Percentiles rank a stretch among this genome's conserved stretches.
phyloP scores from a whole-genome alignment of 2,113 vertebrate species.

The Neomonachus schauinslandi region DNA sequence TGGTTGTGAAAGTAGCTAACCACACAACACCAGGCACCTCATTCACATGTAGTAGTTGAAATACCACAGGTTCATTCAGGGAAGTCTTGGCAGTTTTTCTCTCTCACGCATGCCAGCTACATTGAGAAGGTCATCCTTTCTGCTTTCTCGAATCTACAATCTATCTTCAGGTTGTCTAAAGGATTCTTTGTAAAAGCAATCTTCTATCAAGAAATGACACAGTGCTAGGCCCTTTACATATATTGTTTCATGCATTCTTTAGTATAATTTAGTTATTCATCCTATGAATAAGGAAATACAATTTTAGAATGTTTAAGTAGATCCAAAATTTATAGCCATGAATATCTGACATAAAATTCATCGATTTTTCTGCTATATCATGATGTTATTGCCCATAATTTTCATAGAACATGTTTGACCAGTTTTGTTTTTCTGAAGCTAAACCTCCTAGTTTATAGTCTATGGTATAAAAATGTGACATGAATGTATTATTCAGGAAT shows the following conservation, averaged over 20 bases:
- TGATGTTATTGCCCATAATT: neutral
- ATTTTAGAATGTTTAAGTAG: neutral
- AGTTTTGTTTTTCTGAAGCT: constrained; percentile 29
- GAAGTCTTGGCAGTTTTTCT: neutral
- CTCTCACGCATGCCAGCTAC: neutral
- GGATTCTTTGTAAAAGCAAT: neutral
- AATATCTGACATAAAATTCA: constrained; percentile 2
- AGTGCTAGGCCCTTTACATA: neutral
- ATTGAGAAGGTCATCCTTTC: neutral
- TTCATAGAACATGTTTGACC: neutral
- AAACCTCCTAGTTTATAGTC: neutral
- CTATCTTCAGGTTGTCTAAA: neutral
- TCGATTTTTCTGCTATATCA: neutral
- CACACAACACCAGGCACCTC: neutral
- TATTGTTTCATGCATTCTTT: neutral
- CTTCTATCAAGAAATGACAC: neutral
- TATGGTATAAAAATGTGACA: neutral
- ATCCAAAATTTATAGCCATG: neutral
- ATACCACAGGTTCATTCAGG: neutral
- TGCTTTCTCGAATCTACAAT: neutral
- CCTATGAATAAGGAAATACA: neutral
- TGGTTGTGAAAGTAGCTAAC: neutral
- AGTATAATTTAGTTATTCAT: neutral
- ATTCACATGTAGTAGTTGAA: neutral
- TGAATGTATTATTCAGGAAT: neutral